These are phyloP conservation scores for Acanthopleura granulata DNA, from an alignment of 2,888 invertebrate species.

Conservation along the genomic window DNA sequence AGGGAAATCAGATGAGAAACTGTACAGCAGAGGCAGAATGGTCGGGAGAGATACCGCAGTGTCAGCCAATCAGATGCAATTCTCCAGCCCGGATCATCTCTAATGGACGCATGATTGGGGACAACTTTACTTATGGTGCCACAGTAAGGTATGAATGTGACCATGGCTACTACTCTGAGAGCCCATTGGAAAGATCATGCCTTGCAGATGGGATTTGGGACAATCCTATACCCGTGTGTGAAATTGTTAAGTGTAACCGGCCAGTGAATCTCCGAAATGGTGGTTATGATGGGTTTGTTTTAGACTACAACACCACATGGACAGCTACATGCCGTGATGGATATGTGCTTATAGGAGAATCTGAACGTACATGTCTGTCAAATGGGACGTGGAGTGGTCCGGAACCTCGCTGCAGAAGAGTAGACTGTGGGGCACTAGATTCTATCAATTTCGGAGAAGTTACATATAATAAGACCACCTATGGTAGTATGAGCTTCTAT, in stretches of 20 bases:
- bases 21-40: slow-evolving; percentile 45
- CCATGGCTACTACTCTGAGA: slow-evolving; percentile 47
- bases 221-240: slow-evolving; percentile 52
- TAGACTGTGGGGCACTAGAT: slow-evolving; percentile 44
- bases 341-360: slow-evolving; percentile 88
- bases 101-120: slow-evolving; percentile 70
- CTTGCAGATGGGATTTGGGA: slow-evolving; percentile 55
- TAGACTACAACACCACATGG: slow-evolving; percentile 72
- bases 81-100: slow-evolving; percentile 32
- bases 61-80: slow-evolving; percentile 48
- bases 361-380: slow-evolving; percentile 77
- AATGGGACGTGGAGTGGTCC: slow-evolving; percentile 61
- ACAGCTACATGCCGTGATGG: slow-evolving; percentile 81
- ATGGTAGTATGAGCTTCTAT: slow-evolving; percentile 26
- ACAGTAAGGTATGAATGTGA: slow-evolving; percentile 53
- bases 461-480: slow-evolving; percentile 14
- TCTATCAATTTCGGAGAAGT: slow-evolving; percentile 41
- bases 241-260: slow-evolving; percentile 49
- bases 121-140: slow-evolving; percentile 54
- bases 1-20: slow-evolving; percentile 31
- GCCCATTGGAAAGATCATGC: slow-evolving; percentile 43
- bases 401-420: slow-evolving; percentile 48
- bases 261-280: slow-evolving; percentile 40
- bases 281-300: slow-evolving; percentile 39
- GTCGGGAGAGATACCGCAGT: slow-evolving; percentile 35